Conservation (phyloP, 2,888 invertebrate genomes). For the Caenorhabditis plicata region DNA sequence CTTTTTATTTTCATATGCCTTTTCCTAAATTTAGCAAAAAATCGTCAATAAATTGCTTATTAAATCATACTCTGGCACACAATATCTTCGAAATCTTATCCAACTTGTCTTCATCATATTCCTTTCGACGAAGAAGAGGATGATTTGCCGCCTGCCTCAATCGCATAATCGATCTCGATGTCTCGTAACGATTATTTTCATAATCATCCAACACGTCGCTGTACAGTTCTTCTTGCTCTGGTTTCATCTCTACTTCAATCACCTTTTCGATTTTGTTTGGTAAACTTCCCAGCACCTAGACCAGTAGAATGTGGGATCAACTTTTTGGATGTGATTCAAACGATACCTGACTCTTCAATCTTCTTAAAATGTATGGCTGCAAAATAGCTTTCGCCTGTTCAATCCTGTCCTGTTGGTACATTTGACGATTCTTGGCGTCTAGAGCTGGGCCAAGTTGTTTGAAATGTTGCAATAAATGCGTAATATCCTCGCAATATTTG, state of each 20-base stretch:
- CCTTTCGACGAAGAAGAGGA: constrained; percentile 79
- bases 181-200: no score
- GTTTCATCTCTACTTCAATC: constrained; percentile 75
- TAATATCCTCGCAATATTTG: constrained; percentile 55
- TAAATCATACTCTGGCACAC: constrained; percentile 33
- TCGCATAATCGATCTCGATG: constrained; percentile 73
- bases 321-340: no score
- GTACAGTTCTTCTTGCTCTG: constrained; percentile 78
- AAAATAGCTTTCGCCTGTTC: constrained; percentile 90
- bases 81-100: constrained; percentile 73
- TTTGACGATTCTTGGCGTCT: constrained; percentile 71
- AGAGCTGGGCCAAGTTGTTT: constrained; percentile 47
- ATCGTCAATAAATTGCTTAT: neutral
- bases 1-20: constrained; percentile 66
- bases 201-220: constrained; percentile 41
- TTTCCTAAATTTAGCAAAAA: constrained; percentile 22
- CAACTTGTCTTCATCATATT: constrained; percentile 72
- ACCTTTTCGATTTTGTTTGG: constrained; percentile 80
- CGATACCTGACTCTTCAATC: constrained; percentile 76
- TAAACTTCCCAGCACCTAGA: constrained; percentile 73
- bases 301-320: neutral
- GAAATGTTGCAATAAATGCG: constrained; percentile 53
- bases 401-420: constrained; percentile 87
- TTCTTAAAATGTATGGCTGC: constrained; percentile 87
- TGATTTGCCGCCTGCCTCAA: constrained; percentile 88